Base-by-base conservation (phyloP, 1,140 invertebrate species). In the Streblospio benedicti region DNA sequence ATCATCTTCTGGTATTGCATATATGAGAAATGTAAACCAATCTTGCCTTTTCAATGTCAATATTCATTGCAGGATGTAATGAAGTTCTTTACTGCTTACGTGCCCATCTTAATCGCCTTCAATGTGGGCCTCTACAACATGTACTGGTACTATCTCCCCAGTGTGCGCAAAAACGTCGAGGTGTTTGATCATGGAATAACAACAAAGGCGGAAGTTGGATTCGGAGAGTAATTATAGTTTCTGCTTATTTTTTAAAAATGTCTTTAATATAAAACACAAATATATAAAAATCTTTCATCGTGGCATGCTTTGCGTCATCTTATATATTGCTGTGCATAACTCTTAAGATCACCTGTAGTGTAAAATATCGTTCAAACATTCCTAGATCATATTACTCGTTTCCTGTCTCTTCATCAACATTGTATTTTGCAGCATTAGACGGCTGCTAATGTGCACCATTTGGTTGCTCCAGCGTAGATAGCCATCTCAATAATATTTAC, bases 61-160 rank as follows among this genome's bases (percentile, higher is more conserved):
- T 56, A n/a, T 16, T 25, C 31, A 28, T 33, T 57, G 14, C 28
- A 65, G 64, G 64, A 65, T 62, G 63, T 65, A 16, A 47, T 63
- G 28, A 65, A 65, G 57, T 65, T 65, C 59, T 61, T 63, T 30
- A 53, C 61, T 2, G 63, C 63, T 28, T 65, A 63, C 47, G 50
- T 63, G 12, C 55, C 59, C 4, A 63, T 65, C 14, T 65, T 63
- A 41, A 20, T 65, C 35, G 65, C 60, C 23, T 67, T 65, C 49
- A 61, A 65, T 56, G 59, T 67, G 35, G 56, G 62, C 14, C 47
- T 67, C n/a, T 63, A 64, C 50, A 67, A 67, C 49, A 47, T 67
- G 35, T 67, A 65, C 41, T 65, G 60, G 60, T 65, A 65, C 52
- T 66, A 66, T 49, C 28, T 44, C 20, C 51, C 61, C 5, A 20